phyloP scores from a whole-genome alignment of 2,797 vertebrate species.

The Potorous gilbertii region DNA sequence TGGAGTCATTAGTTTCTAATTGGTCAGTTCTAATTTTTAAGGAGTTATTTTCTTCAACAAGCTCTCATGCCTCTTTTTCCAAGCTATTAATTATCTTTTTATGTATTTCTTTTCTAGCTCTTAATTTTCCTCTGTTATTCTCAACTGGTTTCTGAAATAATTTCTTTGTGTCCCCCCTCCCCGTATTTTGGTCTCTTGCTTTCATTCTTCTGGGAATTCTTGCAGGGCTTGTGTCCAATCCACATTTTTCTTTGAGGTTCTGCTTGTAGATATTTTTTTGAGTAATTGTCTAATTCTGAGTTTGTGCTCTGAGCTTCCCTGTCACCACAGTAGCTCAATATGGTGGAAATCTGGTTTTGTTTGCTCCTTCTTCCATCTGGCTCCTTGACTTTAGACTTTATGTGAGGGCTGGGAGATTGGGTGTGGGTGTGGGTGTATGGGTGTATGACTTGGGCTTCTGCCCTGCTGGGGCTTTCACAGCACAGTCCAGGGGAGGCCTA shows the following conservation, averaged over 20 bases:
- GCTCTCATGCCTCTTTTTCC: not conserved
- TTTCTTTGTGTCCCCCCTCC: rapidly evolving
- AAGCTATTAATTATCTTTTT: not conserved
- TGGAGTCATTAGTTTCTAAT: not conserved
- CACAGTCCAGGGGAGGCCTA: not conserved
- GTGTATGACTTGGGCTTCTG: not conserved
- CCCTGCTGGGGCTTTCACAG: not conserved
- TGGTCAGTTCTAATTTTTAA: not conserved
- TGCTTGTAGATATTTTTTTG: not conserved
- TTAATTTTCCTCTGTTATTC: not conserved
- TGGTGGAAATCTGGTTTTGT: not conserved
- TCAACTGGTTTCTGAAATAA: not conserved
- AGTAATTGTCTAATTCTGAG: not conserved
- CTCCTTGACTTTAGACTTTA: not conserved
- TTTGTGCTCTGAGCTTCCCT: not conserved
- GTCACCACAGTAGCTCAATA: not conserved
- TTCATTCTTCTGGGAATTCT: not conserved
- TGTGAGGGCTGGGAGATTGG: not conserved
- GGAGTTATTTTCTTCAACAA: not conserved
- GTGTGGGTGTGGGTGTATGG: not conserved
- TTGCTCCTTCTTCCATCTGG: not conserved
- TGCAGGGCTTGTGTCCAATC: not conserved
- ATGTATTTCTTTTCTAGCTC: not conserved
- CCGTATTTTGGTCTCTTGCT: not conserved
- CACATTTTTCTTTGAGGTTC: not conserved